Conservation (phyloP, 2,797 vertebrate genomes). For the Oreortyx pictus region DNA sequence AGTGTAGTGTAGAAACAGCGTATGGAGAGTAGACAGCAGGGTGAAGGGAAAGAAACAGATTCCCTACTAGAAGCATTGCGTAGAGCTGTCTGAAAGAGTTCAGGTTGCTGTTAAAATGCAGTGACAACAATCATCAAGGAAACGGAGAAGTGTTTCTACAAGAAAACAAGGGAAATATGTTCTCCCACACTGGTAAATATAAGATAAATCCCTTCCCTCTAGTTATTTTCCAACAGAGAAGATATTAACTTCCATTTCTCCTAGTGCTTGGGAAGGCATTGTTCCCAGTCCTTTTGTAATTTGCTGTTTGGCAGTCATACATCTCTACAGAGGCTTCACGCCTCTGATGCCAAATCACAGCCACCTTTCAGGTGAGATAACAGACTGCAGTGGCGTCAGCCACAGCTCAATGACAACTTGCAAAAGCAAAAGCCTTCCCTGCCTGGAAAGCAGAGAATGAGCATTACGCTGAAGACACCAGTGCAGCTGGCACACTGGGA, state of each 20-base stretch:
- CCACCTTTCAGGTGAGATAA: background rate
- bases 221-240: background rate
- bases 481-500: background rate
- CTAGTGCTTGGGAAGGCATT: accelerated
- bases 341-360: background rate
- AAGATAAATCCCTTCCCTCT: background rate
- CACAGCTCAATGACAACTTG: background rate
- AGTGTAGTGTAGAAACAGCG: background rate
- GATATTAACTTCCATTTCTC: background rate
- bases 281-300: background rate
- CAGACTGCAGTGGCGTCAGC: background rate
- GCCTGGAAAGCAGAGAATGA: background rate
- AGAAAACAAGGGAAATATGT: background rate
- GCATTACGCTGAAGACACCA: accelerated
- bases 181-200: background rate
- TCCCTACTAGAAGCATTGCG: background rate
- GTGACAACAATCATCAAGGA: background rate
- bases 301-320: background rate
- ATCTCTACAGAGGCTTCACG: background rate
- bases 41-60: background rate
- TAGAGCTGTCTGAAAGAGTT: background rate
- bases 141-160: background rate
- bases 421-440: background rate
- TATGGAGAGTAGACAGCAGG: accelerated
- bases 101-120: background rate